These are phyloP conservation scores for Sciurus vulgaris DNA, from an alignment of 2,797 vertebrate species.

Conservation along the genomic window DNA sequence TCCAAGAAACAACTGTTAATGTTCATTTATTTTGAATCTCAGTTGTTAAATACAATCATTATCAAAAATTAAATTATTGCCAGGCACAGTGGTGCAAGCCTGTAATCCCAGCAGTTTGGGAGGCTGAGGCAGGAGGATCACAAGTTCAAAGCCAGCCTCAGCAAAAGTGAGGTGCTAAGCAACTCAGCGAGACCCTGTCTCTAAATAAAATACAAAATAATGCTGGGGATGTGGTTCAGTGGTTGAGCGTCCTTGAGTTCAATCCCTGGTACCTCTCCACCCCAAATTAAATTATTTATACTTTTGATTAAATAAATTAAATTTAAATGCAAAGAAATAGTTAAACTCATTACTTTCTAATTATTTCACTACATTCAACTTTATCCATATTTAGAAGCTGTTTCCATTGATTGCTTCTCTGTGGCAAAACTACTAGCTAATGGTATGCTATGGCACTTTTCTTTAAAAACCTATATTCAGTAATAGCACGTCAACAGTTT, in stretches of 20 bases:
- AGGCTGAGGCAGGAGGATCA: too few relatives aligned
- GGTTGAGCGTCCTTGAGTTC: too few relatives aligned
- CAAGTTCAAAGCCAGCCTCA: too few relatives aligned
- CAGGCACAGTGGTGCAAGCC: too few relatives aligned
- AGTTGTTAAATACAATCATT: not conserved
- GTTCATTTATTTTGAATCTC: not conserved
- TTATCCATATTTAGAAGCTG: not conserved
- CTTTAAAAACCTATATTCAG: not conserved
- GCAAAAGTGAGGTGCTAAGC: too few relatives aligned
- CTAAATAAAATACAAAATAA: too few relatives aligned
- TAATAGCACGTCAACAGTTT: not conserved
- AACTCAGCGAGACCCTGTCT: too few relatives aligned
- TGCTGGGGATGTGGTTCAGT: too few relatives aligned
- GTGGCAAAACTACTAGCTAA: not conserved
- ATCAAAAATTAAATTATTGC: not conserved
- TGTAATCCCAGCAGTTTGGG: too few relatives aligned
- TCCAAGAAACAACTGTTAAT: not conserved
- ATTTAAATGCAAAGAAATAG: slow-evolving; percentile 34
- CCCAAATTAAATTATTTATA: not conserved
- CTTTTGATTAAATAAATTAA: slow-evolving; percentile 1
- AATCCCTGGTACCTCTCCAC: too few relatives aligned
- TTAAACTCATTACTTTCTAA: not conserved
- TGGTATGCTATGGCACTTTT: not conserved
- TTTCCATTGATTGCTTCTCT: not conserved
- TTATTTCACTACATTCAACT: slow-evolving; percentile 18